Evolutionary conservation across 2,113 vertebrate species (phyloP).

Genomic region (Ginglymostoma cirratum): DNA sequence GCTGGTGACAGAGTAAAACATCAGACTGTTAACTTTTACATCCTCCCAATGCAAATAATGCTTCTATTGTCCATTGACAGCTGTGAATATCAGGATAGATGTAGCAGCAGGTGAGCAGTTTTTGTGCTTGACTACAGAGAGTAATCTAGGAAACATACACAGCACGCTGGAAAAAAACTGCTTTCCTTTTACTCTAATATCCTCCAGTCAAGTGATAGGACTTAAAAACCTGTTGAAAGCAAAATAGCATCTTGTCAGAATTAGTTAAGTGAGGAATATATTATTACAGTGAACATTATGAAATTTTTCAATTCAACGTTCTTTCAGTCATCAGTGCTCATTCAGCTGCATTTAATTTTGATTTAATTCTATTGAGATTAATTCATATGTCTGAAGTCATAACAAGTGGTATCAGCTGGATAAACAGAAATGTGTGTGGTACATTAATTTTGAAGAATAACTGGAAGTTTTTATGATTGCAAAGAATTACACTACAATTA

Average conservation of each 20-base stretch:
- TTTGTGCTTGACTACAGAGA: neutral
- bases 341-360: slow-evolving; percentile 20
- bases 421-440: neutral
- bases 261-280: neutral
- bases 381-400: neutral
- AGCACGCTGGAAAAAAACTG: neutral
- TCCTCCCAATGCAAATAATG: neutral
- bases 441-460: neutral
- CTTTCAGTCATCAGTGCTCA: neutral
- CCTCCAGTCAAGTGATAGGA: neutral
- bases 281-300: neutral
- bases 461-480: neutral
- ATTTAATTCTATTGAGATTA: neutral
- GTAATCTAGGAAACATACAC: neutral
- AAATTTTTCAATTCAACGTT: neutral
- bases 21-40: neutral
- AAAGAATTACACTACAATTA: neutral
- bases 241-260: neutral
- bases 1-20: neutral
- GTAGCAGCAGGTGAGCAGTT: neutral
- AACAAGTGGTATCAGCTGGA: slow-evolving; percentile 13
- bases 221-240: neutral
- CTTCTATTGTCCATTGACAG: neutral
- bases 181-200: neutral
- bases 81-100: neutral